Evolutionary conservation across 2,797 vertebrate species (phyloP), one percentile per base, ranked within the genome.

Genomic region (Natrix natrix): DNA sequence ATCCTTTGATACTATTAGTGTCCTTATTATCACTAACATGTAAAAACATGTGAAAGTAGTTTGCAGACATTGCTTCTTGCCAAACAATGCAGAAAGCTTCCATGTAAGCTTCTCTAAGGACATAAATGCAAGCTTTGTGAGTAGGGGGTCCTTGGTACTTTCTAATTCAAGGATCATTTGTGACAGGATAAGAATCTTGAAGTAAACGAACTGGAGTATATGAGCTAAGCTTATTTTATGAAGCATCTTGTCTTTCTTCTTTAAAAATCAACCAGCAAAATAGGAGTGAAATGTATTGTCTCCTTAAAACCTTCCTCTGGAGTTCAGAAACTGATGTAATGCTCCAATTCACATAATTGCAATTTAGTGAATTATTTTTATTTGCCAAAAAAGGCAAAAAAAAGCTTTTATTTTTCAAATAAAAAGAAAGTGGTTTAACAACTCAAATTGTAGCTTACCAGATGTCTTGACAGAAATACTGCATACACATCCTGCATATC

Each of bases 391-490:
- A 74, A 37, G n/a, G 16, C 66, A 74, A 74, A 69, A 37, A 37
- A 37, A 74, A 37, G 16, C 7, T 74, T 17, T 87, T 55, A 60
- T 10, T 90, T 87, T 28, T 28, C 55, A 87, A 83, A 83, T 24
- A 90, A 93, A 90, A 17, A 90, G 3, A 26, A 87, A 37, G 89
- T 87, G 89, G 89, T 52, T 66, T 55, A 69, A 69, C 54, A 69
- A 28, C 54, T 90, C 83, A 93, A 57, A 43, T 32, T 7, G 43
- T 14, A 48, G 60, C 86, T 66, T 13, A 89, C 17, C 91, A 78
- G 89, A 69, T 24, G 32, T 87, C 26, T 87, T 94, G 97, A 92
- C 95, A 96, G 97, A 98, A 97, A 96, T 96, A 96, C 0, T 1
- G 87, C 92, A 95, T 87, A 92, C n/a, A 0, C 0, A 89, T 91